Conservation (phyloP, 1,140 invertebrate genomes). For the Ylistrum balloti region DNA sequence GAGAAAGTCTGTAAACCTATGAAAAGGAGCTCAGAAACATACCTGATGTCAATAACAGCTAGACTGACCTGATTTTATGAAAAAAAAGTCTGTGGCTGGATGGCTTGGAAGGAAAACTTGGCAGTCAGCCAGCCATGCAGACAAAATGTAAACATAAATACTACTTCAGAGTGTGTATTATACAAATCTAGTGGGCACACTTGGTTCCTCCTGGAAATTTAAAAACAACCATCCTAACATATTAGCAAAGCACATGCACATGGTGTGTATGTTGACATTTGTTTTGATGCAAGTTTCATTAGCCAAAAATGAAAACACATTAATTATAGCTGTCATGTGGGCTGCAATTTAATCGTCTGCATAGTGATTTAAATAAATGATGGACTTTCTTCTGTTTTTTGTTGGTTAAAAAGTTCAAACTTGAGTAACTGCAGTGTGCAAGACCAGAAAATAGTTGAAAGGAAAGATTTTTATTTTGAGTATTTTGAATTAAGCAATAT, state of each 20-base stretch:
- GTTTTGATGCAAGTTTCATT: background rate
- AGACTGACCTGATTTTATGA: background rate
- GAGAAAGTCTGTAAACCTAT: background rate
- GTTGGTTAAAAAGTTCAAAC: too few species aligned
- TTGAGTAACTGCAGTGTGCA: too few species aligned
- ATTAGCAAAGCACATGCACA: background rate
- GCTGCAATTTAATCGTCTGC: too few species aligned
- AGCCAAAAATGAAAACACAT: background rate
- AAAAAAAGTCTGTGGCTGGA: background rate
- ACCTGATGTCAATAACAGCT: slow-evolving; percentile 1
- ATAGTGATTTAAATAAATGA: too few species aligned
- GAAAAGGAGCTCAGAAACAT: background rate
- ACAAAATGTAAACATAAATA: slow-evolving; percentile 30
- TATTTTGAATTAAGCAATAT: too few species aligned
- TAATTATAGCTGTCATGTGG: background rate
- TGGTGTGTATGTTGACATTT: background rate
- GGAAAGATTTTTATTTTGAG: too few species aligned
- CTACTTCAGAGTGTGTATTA: background rate
- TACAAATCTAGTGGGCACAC: background rate
- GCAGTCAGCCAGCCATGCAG: background rate
- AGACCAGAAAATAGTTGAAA: too few species aligned
- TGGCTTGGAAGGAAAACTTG: background rate
- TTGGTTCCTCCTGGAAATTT: too few species aligned
- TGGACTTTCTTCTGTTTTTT: too few species aligned
- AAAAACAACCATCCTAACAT: too few species aligned